Base-by-base conservation (phyloP, 1,140 invertebrate genomes). In the Diabrotica undecimpunctata region DNA sequence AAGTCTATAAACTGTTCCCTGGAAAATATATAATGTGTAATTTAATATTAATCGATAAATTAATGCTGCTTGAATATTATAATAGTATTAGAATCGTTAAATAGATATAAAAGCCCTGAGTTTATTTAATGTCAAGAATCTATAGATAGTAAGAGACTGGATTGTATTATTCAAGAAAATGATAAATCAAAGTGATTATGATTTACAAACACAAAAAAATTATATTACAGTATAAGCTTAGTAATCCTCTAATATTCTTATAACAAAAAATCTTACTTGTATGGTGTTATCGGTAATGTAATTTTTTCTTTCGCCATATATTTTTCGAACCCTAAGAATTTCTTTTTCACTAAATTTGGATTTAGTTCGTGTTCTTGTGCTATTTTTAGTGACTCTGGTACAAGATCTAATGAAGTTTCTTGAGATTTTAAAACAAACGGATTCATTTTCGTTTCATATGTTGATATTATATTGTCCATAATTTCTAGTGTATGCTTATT, bases 271-370 rank as follows among this genome's bases (percentile, higher is more conserved):
- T 68, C 69, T 74, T 71, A 79, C 77, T 72, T 76, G 55, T 64
- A 74, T 51, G 71, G 57, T 10, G 75, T 69, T 51, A 79, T 77
- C 41, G 77, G 79, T 54, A 80, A 69, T 13, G 69, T 14, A 41
- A 66, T 46, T 54, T 72, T 70, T 61, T 78, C 75, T 64, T 75
- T 77, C 25, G 70, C 65, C 9, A 61, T 39, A 62, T 74, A 75
- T 39, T 68, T 64, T 36, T 71, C 3, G 7, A 62, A 52, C 57
- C 57, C 53, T 7, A 68, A 68, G 66, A 65, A 72, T 66, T 66
- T 73, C 69, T 64, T 64, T 38, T 62, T 60, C 36, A 35, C 54
- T n/a, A 39, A 13, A 70, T 67, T 38, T 54, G 53, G 52, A 53
- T 57, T n/a, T 66, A 54, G 51, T 54, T 60, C 57, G 39, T 51